Base-by-base conservation (phyloP, 1,140 invertebrate genomes). In the Zaprionus africanus region DNA sequence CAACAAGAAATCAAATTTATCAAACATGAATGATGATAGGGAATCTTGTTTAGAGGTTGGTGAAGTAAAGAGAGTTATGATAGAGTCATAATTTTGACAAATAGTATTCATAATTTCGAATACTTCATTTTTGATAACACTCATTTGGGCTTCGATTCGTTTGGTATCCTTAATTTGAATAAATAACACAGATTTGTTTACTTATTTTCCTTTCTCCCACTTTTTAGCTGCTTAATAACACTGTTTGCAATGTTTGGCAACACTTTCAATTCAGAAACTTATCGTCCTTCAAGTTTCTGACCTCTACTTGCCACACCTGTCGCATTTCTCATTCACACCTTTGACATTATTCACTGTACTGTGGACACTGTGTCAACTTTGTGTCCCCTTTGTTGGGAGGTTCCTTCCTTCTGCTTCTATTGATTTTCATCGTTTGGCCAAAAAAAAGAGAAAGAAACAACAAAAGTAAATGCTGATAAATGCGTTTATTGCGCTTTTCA, bases 401-500 rank as follows among this genome's bases (percentile, higher is more conserved):
- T 43, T 5, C 13, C 15, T 1, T 11, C 38, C 38, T 15, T n/a
- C n/a, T n/a, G 24, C 31, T 46, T 73, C 28, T 41, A 72, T 72
- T 31, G 69, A 72, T 72, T 65, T 65, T 68, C 34, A 38, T 28
- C 12, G 24, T 6, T 41, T 72, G 46, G 66, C 62, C 78, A 38
- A 46, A 46, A 17, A 15, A 46, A 9, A 46, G n/a, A 70, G 58
- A 46, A 17, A 19, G 41, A 70, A 58, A 26, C 74, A 79, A 72
- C 76, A 72, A 79, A 83, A 80, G 74, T 76, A 81, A 79, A 54
- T 68, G 74, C 78, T 77, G 81, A 71, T 79, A 84, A 84, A 84
- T 84, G 81, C 81, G 81, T 84, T 84, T 84, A 84, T 84, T 84
- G 81, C 78, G 69, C 73, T 84, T 78, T 83, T 84, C 77, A 84